phyloP scores from a whole-genome alignment of 1,140 invertebrate species.

The Latrodectus geometricus region DNA sequence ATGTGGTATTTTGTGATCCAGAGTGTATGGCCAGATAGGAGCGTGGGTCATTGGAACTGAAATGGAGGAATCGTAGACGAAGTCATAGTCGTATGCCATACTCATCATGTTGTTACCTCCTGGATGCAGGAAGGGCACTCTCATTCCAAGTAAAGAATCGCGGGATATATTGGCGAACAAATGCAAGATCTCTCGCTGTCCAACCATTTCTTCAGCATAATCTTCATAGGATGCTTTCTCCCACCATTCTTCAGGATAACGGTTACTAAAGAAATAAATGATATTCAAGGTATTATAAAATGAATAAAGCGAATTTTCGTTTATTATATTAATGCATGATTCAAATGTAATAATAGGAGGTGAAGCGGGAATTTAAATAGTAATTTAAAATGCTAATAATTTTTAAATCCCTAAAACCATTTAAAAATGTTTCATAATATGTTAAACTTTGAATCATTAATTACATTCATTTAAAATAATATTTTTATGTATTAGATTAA shows the following conservation, averaged over 20 bases:
- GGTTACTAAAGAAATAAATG: constrained; percentile 70
- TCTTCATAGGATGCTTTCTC: constrained; percentile 87
- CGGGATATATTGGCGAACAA: constrained; percentile 92
- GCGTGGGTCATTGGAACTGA: constrained; percentile 83
- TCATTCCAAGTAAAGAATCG: constrained; percentile 72
- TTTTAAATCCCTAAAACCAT: no score
- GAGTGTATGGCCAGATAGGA: constrained; percentile 94
- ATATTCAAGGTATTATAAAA: background rate
- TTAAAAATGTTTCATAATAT: no score
- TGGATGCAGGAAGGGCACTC: constrained; percentile 89
- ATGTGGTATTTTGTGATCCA: constrained; percentile 91
- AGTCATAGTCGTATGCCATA: constrained; percentile 89
- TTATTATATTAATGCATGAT: no score
- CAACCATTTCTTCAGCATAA: constrained; percentile 95
- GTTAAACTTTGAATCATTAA: no score
- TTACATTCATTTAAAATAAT: no score
- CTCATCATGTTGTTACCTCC: constrained; percentile 95
- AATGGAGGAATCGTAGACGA: constrained; percentile 94
- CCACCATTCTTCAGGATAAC: constrained; percentile 77
- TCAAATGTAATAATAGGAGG: no score
- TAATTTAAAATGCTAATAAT: no score
- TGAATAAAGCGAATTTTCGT: no score
- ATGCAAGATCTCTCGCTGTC: constrained; percentile 85
- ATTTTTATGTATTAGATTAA: no score
- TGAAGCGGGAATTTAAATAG: no score